Percentiles rank a stretch among this genome's conserved stretches.
Evolutionary conservation across 2,113 vertebrate species (phyloP).

Genomic region (Notothenia rossii): DNA sequence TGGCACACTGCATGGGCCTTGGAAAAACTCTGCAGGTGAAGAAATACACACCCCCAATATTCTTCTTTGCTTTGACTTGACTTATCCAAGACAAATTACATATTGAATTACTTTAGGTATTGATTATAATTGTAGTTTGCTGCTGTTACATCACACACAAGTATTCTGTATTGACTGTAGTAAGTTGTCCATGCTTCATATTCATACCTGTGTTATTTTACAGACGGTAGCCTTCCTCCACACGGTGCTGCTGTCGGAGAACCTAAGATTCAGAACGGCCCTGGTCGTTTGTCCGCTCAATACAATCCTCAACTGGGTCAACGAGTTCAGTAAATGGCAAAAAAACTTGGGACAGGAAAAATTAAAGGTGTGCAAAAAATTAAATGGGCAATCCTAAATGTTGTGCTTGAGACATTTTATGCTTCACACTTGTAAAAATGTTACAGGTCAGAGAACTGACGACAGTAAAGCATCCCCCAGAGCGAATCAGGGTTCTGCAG

Average conservation of each 20-base stretch:
- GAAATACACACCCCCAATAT: conserved; percentile 3
- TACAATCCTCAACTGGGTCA: conserved; percentile 96
- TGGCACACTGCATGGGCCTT: conserved; percentile 98
- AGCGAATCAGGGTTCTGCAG: conserved; percentile 88
- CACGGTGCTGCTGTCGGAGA: conserved; percentile 89
- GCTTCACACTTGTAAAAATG: not conserved
- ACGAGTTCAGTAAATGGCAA: conserved; percentile 97
- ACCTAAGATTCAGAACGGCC: conserved; percentile 89
- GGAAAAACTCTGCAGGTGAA: conserved; percentile 97
- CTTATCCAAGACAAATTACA: not conserved
- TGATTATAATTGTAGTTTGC: no score
- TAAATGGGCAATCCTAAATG: not conserved
- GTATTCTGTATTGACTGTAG: not conserved
- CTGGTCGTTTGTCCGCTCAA: conserved; percentile 97
- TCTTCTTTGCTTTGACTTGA: not conserved
- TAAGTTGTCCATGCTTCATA: not conserved
- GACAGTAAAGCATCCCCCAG: conserved; percentile 85
- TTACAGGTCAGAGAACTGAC: conserved; percentile 91
- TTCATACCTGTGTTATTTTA: conserved; percentile 44
- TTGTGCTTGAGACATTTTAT: not conserved
- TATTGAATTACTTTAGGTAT: not conserved
- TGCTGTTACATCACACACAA: no score
- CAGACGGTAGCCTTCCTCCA: conserved; percentile 98
- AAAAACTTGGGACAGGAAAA: conserved; percentile 87
- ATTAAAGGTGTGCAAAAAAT: conserved; percentile 85